These are phyloP conservation scores for Drosophila lutescens DNA, from an alignment of 2,888 invertebrate species.

Conservation along the genomic window DNA sequence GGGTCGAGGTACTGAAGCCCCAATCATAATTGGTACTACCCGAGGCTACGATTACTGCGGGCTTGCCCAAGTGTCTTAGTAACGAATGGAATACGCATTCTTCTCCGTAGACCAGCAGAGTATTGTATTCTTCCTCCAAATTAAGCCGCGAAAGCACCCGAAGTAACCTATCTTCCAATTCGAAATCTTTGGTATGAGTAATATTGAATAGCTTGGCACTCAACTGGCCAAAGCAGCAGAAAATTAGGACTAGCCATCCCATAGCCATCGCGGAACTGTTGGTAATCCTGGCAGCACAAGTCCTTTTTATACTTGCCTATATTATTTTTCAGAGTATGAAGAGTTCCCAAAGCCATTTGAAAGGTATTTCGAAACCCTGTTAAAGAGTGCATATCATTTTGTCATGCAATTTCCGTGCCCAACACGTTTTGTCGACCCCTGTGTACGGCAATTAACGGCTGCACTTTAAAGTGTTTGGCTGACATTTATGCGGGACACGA, in stretches of 20 bases:
- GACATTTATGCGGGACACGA: slow-evolving; percentile 37
- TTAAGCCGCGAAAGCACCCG: slow-evolving; percentile 36
- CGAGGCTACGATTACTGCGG: slow-evolving; percentile 33
- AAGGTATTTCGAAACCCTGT: slow-evolving; percentile 11
- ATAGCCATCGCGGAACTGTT: slow-evolving; percentile 49
- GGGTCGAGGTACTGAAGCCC: slow-evolving; percentile 37
- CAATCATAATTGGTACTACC: slow-evolving; percentile 47
- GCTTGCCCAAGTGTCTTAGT: slow-evolving; percentile 19
- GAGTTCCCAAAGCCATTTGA: background rate
- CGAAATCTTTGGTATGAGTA: background rate
- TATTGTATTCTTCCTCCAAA: slow-evolving; percentile 43
- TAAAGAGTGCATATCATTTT: background rate
- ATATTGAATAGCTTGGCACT: slow-evolving; percentile 11
- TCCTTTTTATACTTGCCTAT: slow-evolving; percentile 14
- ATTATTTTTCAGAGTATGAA: background rate
- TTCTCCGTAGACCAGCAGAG: slow-evolving; percentile 48
- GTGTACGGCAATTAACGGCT: slow-evolving; percentile 32
- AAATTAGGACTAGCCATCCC: slow-evolving; percentile 3
- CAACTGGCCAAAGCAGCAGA: slow-evolving; percentile 17
- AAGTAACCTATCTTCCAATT: slow-evolving; percentile 15
- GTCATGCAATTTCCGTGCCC: slow-evolving; percentile 48
- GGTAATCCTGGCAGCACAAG: background rate
- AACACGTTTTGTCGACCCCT: slow-evolving; percentile 28
- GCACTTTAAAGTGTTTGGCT: slow-evolving; percentile 26
- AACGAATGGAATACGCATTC: slow-evolving; percentile 51